Evolutionary conservation across 2,888 invertebrate species (phyloP).

Genomic region (Idaea straminata): DNA sequence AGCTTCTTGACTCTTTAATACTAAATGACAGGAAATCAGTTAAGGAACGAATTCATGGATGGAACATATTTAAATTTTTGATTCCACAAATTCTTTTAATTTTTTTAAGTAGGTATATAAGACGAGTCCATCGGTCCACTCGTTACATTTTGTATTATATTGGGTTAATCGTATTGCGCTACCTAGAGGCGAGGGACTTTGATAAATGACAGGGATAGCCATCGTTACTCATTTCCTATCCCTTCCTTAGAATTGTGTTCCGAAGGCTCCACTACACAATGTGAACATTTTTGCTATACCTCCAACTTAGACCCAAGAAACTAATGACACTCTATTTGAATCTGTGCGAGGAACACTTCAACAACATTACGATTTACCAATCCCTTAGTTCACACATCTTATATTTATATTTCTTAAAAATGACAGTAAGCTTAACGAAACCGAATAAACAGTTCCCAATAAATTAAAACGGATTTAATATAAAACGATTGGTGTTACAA

Average conservation of each 20-base stretch:
- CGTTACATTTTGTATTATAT: conserved; percentile 30
- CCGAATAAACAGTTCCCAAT: not conserved
- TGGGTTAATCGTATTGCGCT: conserved; percentile 54
- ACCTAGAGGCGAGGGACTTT: conserved; percentile 61
- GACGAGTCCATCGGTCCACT: conserved; percentile 8
- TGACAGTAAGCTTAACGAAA: not conserved
- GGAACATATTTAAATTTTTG: too few species aligned
- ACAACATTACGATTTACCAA: conserved; percentile 30
- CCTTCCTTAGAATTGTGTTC: conserved; percentile 52
- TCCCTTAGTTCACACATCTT: conserved; percentile 8
- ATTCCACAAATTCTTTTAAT: too few species aligned
- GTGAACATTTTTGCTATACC: conserved; percentile 54
- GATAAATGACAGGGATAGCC: conserved; percentile 70
- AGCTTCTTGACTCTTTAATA: too few species aligned
- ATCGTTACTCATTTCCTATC: conserved; percentile 72
- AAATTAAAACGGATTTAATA: not conserved
- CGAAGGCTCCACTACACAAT: conserved; percentile 43
- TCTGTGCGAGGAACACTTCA: conserved; percentile 28
- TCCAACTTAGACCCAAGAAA: conserved; percentile 37
- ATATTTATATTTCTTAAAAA: conserved; percentile 15
- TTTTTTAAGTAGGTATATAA: too few species aligned
- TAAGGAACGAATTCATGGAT: too few species aligned
- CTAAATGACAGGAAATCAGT: too few species aligned
- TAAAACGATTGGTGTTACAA: conserved; percentile 8
- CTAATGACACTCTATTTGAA: conserved; percentile 43